phyloP scores from a whole-genome alignment of 1,140 invertebrate species.

The Carcinoscorpius rotundicauda region DNA sequence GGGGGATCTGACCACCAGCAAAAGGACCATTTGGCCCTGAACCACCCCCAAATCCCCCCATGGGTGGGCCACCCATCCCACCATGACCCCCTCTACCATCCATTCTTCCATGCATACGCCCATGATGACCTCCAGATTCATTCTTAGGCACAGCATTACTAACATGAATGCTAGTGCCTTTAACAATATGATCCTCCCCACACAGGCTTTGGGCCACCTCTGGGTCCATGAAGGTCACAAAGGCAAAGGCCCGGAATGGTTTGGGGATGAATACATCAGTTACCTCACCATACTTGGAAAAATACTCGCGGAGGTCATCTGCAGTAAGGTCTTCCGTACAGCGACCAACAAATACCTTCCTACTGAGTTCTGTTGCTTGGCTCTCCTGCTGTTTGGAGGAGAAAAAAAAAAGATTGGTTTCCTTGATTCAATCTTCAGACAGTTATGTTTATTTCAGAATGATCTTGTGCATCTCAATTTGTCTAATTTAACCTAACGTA shows the following conservation, averaged over 20 bases:
- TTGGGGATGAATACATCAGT: constrained; percentile 93
- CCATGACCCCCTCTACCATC: too few relatives aligned
- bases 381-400: constrained; percentile 8
- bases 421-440: too few relatives aligned
- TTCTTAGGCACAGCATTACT: constrained; percentile 73
- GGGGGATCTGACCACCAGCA: too few relatives aligned
- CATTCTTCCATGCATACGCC: background rate
- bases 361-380: constrained; percentile 31
- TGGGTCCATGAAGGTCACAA: constrained; percentile 89
- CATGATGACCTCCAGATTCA: background rate
- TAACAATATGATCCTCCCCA: constrained; percentile 95
- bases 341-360: constrained; percentile 92
- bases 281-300: constrained; percentile 88
- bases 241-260: constrained; percentile 87
- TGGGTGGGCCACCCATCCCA: too few relatives aligned
- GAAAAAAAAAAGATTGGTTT: too few relatives aligned
- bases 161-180: constrained; percentile 85
- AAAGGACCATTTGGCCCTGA: too few relatives aligned
- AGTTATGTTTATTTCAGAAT: too few relatives aligned
- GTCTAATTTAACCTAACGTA: too few relatives aligned
- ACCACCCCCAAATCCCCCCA: too few relatives aligned
- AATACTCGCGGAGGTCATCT: constrained; percentile 86
- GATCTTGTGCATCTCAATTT: too few relatives aligned
- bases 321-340: constrained; percentile 82
- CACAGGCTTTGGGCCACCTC: constrained; percentile 86